These are phyloP conservation scores for Seriola aureovittata DNA, from an alignment of 2,113 vertebrate species.

Conservation along the genomic window DNA sequence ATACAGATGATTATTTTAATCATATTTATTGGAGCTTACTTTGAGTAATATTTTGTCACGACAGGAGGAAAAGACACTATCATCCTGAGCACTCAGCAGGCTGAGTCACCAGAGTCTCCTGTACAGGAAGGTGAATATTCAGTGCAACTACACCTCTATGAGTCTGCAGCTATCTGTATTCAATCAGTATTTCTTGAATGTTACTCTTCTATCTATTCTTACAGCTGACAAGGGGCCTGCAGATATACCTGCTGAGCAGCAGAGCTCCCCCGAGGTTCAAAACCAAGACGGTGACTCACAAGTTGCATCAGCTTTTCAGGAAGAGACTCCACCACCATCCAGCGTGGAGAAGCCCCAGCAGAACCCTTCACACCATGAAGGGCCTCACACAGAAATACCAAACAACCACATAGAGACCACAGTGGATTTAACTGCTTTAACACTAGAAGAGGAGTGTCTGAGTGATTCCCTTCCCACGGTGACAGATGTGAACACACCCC, in stretches of 20 bases:
- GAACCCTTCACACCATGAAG: background rate
- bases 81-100: conserved; percentile 45
- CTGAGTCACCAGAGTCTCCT: conserved; percentile 20
- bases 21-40: conserved; percentile 1
- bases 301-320: background rate
- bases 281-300: conserved; percentile 6
- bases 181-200: background rate
- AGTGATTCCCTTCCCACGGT: background rate
- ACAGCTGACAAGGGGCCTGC: conserved; percentile 30
- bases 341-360: background rate
- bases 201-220: background rate
- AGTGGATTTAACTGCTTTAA: background rate
- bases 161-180: background rate
- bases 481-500: background rate
- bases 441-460: conserved; percentile 11
- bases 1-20: background rate
- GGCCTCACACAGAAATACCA: conserved; percentile 14
- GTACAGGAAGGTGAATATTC: conserved; percentile 51
- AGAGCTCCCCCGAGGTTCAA: conserved; percentile 11
- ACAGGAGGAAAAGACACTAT: conserved; percentile 70
- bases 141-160: background rate
- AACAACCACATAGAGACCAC: conserved; percentile 16
- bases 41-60: conserved; percentile 38
- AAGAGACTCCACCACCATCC: background rate
- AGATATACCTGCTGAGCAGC: background rate